A percentile compares a stretch with the other conserved stretches of the same genome.
Evolutionary conservation across 2,888 invertebrate species (phyloP).

Genomic region (Yponomeuta sedellus): DNA sequence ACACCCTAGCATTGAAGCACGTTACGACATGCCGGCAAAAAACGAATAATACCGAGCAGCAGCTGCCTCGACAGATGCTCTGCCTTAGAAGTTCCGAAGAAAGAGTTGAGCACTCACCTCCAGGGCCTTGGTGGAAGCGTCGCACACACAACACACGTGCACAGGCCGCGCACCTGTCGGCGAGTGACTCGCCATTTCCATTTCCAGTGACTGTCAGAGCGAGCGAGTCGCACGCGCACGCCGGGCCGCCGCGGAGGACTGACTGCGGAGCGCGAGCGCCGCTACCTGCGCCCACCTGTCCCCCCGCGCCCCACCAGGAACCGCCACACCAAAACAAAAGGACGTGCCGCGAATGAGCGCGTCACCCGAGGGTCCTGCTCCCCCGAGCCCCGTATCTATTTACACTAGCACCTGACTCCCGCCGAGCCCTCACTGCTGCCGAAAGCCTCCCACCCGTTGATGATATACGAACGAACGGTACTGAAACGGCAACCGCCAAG

Average conservation of each 20-base stretch:
- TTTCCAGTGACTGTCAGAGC: constrained; percentile 47
- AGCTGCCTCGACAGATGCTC: constrained; percentile 71
- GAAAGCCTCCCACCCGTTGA: constrained; percentile 34
- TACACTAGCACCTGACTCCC: constrained; percentile 60
- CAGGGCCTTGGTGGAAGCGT: constrained; percentile 47
- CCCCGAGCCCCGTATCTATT: constrained; percentile 40
- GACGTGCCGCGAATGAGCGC: constrained; percentile 74
- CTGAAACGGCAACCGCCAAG: constrained; percentile 22
- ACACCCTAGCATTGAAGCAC: constrained; percentile 41
- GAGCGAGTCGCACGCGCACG: constrained; percentile 65
- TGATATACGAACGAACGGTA: constrained; percentile 32
- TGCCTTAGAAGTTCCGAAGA: constrained; percentile 37
- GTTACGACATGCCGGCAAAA: constrained; percentile 42
- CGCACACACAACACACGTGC: constrained; percentile 75
- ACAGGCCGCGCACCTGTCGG: constrained; percentile 72
- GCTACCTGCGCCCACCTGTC: constrained; percentile 73
- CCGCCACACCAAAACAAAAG: constrained; percentile 76
- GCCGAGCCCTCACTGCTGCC: constrained; percentile 39
- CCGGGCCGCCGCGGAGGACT: constrained; percentile 39
- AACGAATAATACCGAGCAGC: constrained; percentile 52
- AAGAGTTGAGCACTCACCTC: constrained; percentile 52
- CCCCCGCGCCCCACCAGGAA: constrained; percentile 68
- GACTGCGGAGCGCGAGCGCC: constrained; percentile 56
- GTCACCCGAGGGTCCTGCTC: constrained; percentile 38
- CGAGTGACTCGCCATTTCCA: constrained; percentile 70